Evolutionary conservation across 2,888 invertebrate genomes (phyloP).

Genomic region (Linyphia triangularis): DNA sequence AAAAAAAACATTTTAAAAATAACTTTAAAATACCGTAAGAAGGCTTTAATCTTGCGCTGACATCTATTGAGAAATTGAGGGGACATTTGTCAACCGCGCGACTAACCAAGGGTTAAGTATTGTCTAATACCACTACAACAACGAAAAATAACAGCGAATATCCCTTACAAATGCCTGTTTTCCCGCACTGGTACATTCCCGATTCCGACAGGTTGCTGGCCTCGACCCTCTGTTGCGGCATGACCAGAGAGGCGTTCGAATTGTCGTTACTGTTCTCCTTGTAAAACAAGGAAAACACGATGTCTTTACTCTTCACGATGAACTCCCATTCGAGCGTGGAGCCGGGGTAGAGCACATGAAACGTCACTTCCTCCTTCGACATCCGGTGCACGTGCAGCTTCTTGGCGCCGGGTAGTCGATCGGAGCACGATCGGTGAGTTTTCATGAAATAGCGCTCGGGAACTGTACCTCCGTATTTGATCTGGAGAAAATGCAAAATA

Average conservation of each 20-base stretch:
- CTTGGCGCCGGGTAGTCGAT: not conserved
- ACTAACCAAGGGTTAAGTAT: too few species aligned
- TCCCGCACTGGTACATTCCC: slow-evolving; percentile 26
- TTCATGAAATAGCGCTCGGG: slow-evolving; percentile 1
- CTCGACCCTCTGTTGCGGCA: slow-evolving; percentile 33
- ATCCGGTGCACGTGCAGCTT: slow-evolving; percentile 10
- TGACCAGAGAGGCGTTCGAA: not conserved
- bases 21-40: too few species aligned
- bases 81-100: too few species aligned
- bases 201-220: not conserved
- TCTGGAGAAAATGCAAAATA: too few species aligned
- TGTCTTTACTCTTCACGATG: slow-evolving; percentile 15
- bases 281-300: slow-evolving; percentile 23
- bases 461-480: not conserved
- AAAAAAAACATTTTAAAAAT: too few species aligned
- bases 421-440: not conserved
- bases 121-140: too few species aligned
- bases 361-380: slow-evolving; percentile 30
- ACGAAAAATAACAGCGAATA: too few species aligned
- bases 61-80: too few species aligned
- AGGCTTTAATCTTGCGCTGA: too few species aligned
- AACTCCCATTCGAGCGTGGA: slow-evolving; percentile 49
- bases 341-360: slow-evolving; percentile 5
- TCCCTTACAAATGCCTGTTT: slow-evolving; percentile 42
- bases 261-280: not conserved